Evolutionary conservation across 2,888 invertebrate species (phyloP), one percentile per base, ranked within the genome.

Genomic region (Sarcophaga caerulescens): DNA sequence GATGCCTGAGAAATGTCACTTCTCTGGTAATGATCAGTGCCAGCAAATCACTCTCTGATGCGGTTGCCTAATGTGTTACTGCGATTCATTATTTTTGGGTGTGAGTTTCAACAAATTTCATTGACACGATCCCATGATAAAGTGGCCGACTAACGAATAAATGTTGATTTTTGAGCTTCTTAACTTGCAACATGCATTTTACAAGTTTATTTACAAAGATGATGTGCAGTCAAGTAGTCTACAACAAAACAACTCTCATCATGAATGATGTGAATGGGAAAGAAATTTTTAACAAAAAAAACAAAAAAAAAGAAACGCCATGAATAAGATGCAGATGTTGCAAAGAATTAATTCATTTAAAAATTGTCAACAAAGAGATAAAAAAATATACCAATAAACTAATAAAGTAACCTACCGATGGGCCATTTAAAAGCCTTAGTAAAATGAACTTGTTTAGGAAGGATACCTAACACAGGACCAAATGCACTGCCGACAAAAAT

Each of bases 31-130:
- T 70, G 59, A 82, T 82, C 76, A 71, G 63, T 57, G 63, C 63
- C 35, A 60, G 63, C 21, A 65, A 65, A 75, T 71, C 65, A 71
- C 47, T 70, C 47, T 45, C 44, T 4, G 14, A 59, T 66, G 19
- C 25, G 23, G 47, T 45, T 62, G 45, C 57, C 74, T 70, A 52
- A 23, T 78, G 52, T 74, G 14, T 57, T 63, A 62, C 59, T 45
- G 35, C 35, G 35, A 35, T 35, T 35, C 35, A 10, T 35, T 35
- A 35, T 14, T 17, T 68, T 71, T 66, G 59, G 81, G 70, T 84
- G 85, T 47, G 76, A 80, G 86, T 74, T 66, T 25, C 81, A 78
- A 84, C 78, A 86, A 35, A 84, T 86, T 84, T 84, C 81, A 84
- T 75, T 84, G 86, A 81, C 86, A 86, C 84, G 77, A 86, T 75